Base-by-base conservation (phyloP, 2,797 vertebrate species). In the Pristis pectinata region DNA sequence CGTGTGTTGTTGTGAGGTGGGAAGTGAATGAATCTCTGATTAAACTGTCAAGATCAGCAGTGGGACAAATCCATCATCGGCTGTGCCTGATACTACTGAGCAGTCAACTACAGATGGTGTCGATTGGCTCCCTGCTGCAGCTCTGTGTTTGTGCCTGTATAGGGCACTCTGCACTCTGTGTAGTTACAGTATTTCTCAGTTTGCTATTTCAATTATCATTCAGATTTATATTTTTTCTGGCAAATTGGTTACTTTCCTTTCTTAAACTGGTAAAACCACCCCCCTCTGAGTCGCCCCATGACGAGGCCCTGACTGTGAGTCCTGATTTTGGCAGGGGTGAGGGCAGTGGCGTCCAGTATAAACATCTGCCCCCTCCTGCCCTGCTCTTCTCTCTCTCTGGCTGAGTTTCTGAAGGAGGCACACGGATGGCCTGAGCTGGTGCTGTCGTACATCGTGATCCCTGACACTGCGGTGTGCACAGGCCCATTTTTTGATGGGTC, bases 21-120 rank as follows among this genome's bases (percentile, higher is more conserved):
- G 34, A 89, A 89, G 85, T 59, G 85, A 89, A 89, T 89, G n/a
- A 89, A 89, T 89, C 64, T 70, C 64, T 70, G n/a, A n/a, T 64
- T 41, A 11, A n/a, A 67, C 61, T 92, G 89, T 59, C n/a, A 41
- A 89, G 17, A 27, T 44, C 89, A 67, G 89, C 59, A 91, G 17
- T 91, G 59, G n/a, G n/a, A 91, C 59, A n/a, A 64, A n/a, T 59
- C 61, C 56, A 1, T 93, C 64, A 93, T 93, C 89, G 11, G 0
- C 89, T 67, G n/a, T 41, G n/a, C 61, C 19, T 92, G 34, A 64
- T 34, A 92, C 9, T 70, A 56, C 87, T 34, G 59, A 37, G 89
- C 89, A 70, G n/a, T 70, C 30, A 64, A 64, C 37, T 91, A 34
- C 11, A 34, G 15, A 30, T 85, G 30, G 13, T 70, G 9, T 24